Conservation (phyloP, 2,888 invertebrate species). For the Incurvaria masculella region DNA sequence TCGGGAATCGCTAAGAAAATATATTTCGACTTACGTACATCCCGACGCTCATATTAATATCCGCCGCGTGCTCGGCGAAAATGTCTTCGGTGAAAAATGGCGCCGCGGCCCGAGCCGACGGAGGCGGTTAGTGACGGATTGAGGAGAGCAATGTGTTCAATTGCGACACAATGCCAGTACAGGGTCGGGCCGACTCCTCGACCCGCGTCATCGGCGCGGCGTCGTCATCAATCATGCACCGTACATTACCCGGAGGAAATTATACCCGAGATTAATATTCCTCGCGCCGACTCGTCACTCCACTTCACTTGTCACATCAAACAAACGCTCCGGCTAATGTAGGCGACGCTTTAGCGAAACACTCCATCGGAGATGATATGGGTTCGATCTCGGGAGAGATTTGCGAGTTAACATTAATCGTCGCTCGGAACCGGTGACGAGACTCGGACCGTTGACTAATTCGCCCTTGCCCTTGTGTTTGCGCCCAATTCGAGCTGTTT, state of each 20-base stretch:
- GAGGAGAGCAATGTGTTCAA: neutral
- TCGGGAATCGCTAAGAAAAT: neutral
- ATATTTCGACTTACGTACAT: neutral
- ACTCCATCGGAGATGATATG: neutral
- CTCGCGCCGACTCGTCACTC: neutral
- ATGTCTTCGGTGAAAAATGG: neutral
- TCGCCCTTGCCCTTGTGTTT: no score
- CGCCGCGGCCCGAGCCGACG: neutral
- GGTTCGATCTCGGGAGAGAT: no score
- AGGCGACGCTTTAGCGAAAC: neutral
- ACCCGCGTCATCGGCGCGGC: neutral
- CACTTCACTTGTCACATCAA: neutral
- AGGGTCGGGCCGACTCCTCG: neutral
- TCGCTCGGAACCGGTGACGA: no score
- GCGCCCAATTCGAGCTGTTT: no score
- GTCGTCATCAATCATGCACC: neutral
- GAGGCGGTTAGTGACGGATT: neutral
- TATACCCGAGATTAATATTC: constrained; percentile 38
- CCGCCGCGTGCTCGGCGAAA: neutral
- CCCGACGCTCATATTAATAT: neutral
- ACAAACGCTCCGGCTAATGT: neutral
- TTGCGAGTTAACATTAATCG: no score
- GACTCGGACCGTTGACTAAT: no score
- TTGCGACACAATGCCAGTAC: neutral
- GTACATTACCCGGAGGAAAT: constrained; percentile 25